phyloP scores from a whole-genome alignment of 2,113 vertebrate genomes.

The Addax nasomaculatus region DNA sequence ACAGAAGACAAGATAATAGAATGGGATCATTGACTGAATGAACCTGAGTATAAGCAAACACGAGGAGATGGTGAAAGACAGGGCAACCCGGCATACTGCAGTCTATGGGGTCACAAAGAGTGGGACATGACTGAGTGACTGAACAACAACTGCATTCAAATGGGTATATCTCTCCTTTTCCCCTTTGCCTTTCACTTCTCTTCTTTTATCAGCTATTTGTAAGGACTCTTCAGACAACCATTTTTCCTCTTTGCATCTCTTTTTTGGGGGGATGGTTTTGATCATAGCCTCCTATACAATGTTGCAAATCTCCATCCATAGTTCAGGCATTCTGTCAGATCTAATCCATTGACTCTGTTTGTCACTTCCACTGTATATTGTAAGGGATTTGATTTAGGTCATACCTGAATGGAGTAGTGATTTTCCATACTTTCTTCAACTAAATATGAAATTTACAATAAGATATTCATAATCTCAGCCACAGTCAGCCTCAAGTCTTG shows the following conservation, averaged over 20 bases:
- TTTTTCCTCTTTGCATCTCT: not conserved
- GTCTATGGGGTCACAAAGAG: not conserved
- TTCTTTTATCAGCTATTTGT: not conserved
- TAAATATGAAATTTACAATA: not conserved
- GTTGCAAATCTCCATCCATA: not conserved
- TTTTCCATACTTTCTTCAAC: not conserved
- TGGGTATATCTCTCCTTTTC: not conserved
- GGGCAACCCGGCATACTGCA: accelerated
- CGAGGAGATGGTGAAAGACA: not conserved
- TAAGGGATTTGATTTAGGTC: not conserved
- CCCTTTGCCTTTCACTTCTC: not conserved
- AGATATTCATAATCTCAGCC: not conserved
- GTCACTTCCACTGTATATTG: not conserved
- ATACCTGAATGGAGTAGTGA: not conserved
- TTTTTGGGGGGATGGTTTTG: not conserved
- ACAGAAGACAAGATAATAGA: not conserved
- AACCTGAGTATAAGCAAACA: not conserved
- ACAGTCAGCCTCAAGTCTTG: not conserved
- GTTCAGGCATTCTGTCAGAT: not conserved
- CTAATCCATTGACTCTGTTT: not conserved
- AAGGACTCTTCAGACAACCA: not conserved
- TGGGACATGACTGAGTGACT: not conserved
- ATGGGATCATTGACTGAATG: not conserved
- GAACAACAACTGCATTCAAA: not conserved
- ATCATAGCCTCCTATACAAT: not conserved